Evolutionary conservation across 2,113 vertebrate genomes (phyloP), one percentile per base, ranked within the genome.

Genomic region (Callipepla squamata): DNA sequence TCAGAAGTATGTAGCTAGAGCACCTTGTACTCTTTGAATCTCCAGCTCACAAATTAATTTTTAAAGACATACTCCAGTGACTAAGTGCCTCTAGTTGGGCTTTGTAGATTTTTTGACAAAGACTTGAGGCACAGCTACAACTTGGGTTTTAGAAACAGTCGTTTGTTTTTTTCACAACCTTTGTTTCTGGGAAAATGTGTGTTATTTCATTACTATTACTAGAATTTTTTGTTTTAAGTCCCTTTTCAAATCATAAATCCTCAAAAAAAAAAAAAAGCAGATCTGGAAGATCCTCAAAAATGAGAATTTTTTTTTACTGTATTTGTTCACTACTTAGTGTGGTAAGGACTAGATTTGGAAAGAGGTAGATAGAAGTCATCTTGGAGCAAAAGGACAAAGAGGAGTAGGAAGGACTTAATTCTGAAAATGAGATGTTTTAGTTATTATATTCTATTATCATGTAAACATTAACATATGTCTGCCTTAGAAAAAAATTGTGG

Each of bases 361-460:
- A 44, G 9, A 22, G 76, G 5, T 25, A 9, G 26, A 19, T 10
- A 47, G 32, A 80, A 13, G 36, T 63, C 7, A 19, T 80, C 34
- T 5, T 25, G 22, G 77, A 65, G 17, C 6, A 73, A 84, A 65
- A 69, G 23, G 1, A 30, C 9, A 25, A 57, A 7, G 8, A 51
- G 7, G 13, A 75, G 11, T 53, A 58, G 13, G 23, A 72, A 77
- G 4, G 2, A 28, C 17, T 80, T 68, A 4, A 73, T 51, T 32
- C 4, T 18, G 1, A 1, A 68, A 63, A 22, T 2, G 30, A 57
- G 21, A 21, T 4, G 11, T 28, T 28, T 13, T 13, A 42, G 28
- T n/a, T 66, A 25, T 38, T 62, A 38, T 62, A 40, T 40, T 40
- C 34, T 40, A 63, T 40, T 63, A 19, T 19, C 38, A 19, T 63